These are phyloP conservation scores for Sturmia bella DNA, from an alignment of 2,888 invertebrate species.

Conservation along the genomic window DNA sequence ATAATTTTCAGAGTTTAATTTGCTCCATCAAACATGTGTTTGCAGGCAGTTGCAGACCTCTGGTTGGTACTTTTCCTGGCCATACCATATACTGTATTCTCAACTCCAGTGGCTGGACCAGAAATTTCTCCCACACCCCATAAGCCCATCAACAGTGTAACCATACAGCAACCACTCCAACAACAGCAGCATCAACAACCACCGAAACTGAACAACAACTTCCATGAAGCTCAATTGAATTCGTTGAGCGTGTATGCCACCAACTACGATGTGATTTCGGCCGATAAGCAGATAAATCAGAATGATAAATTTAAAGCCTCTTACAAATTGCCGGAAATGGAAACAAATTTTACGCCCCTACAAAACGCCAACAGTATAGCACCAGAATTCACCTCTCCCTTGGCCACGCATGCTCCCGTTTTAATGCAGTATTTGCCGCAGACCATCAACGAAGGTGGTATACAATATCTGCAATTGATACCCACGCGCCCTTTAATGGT, in stretches of 20 bases:
- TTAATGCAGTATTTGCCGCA: constrained; percentile 81
- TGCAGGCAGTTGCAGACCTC: no score
- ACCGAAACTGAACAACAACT: constrained; percentile 43
- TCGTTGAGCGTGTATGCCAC: constrained; percentile 78
- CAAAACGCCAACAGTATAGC: constrained; percentile 70
- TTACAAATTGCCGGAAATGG: constrained; percentile 78
- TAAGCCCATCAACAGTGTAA: constrained; percentile 70
- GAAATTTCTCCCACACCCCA: constrained; percentile 75
- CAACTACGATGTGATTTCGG: constrained; percentile 75
- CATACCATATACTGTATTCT: not conserved
- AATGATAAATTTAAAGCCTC: constrained; percentile 75
- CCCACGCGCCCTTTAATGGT: constrained; percentile 81
- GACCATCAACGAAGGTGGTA: constrained; percentile 75
- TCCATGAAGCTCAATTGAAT: constrained; percentile 77
- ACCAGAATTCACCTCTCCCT: constrained; percentile 31
- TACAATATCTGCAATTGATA: constrained; percentile 80
- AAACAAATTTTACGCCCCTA: constrained; percentile 79
- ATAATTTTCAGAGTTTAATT: no score
- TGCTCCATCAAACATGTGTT: constrained; percentile 20
- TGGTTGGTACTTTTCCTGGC: constrained; percentile 19
- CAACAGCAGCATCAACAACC: constrained; percentile 58
- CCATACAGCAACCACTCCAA: constrained; percentile 57
- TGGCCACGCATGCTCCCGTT: constrained; percentile 74
- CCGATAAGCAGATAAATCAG: constrained; percentile 63
- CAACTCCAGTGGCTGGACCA: constrained; percentile 76